Evolutionary conservation across 1,140 invertebrate genomes (phyloP).

Genomic region (Drusus annulatus): DNA sequence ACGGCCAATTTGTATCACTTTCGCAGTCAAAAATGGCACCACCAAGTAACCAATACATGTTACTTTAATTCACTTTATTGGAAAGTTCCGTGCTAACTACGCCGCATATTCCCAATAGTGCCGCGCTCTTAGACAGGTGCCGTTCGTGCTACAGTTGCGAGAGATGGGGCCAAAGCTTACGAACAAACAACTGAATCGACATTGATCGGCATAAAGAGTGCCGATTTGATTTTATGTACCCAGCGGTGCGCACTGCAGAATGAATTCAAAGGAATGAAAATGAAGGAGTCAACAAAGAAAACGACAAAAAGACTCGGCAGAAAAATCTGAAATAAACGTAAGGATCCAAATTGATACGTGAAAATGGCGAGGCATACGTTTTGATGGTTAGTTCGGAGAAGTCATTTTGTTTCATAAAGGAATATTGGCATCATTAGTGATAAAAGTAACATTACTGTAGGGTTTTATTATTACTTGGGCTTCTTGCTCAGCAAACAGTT

Average conservation of each 20-base stretch:
- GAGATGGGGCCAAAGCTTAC: constrained; percentile 8
- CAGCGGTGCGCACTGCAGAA: not conserved
- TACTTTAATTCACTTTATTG: too few species aligned
- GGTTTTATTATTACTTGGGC: not conserved
- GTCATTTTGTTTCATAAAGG: not conserved
- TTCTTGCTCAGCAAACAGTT: too few species aligned
- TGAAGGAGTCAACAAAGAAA: constrained; percentile 16
- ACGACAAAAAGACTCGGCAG: not conserved
- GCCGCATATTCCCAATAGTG: too few species aligned
- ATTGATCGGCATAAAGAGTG: constrained; percentile 25
- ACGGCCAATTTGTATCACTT: too few species aligned
- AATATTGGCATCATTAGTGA: constrained; percentile 11
- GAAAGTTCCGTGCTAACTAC: too few species aligned
- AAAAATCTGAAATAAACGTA: constrained; percentile 2
- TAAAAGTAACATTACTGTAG: not conserved
- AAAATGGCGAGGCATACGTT: not conserved
- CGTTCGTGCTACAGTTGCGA: constrained; percentile 11
- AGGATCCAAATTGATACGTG: constrained; percentile 11
- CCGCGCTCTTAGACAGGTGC: not conserved
- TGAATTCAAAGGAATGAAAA: constrained; percentile 1
- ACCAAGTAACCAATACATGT: too few species aligned
- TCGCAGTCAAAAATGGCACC: too few species aligned
- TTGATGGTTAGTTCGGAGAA: not conserved
- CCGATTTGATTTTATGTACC: constrained; percentile 32
- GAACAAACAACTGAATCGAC: constrained; percentile 6